These are phyloP conservation scores for Sarcophaga peregrina DNA, from an alignment of 1,140 invertebrate genomes.

Conservation along the genomic window DNA sequence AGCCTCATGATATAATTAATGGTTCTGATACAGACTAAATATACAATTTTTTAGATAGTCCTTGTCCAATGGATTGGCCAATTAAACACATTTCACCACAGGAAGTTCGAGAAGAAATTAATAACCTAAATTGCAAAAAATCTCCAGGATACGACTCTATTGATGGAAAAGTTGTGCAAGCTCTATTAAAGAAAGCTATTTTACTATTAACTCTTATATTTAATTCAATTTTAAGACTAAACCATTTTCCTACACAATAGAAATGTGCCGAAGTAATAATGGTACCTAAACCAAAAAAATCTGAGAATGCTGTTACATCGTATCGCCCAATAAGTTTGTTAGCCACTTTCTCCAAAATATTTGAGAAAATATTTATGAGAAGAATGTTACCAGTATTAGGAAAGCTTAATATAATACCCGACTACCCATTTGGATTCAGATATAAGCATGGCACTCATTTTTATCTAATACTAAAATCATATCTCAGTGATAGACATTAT, in stretches of 20 bases:
- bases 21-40: neutral
- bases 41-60: neutral
- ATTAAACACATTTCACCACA: neutral
- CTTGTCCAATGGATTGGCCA: neutral
- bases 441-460: constrained; percentile 34
- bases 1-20: constrained; percentile 1
- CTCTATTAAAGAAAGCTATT: neutral
- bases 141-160: neutral
- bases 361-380: too few species aligned
- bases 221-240: constrained; percentile 4
- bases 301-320: too few species aligned
- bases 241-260: constrained; percentile 16
- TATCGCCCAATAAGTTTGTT: too few species aligned
- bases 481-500: too few species aligned
- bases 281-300: too few species aligned
- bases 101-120: too few species aligned
- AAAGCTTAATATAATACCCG: constrained; percentile 28
- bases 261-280: constrained; percentile 26
- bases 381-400: constrained; percentile 27
- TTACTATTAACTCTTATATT: neutral
- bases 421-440: constrained; percentile 2
- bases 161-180: neutral
- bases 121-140: constrained; percentile 1
- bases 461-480: too few species aligned
- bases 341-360: too few species aligned